A percentile compares a stretch with the other conserved stretches of the same genome.
These are phyloP conservation scores for Frankliniella fusca DNA, from an alignment of 2,888 invertebrate species.

Conservation along the genomic window DNA sequence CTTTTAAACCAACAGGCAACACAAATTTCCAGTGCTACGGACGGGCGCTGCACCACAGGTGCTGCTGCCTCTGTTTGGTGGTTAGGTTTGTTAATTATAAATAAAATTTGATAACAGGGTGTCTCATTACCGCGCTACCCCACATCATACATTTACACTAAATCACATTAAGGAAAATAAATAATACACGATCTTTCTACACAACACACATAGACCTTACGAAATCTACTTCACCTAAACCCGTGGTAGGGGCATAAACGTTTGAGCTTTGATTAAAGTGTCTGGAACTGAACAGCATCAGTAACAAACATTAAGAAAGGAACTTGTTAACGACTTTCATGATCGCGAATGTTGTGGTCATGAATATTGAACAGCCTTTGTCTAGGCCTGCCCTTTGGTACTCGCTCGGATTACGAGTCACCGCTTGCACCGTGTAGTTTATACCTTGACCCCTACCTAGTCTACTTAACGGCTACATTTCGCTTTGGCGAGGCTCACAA, in stretches of 20 bases:
- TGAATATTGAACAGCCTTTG: not conserved
- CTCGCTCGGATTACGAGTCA: not conserved
- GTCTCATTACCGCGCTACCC: not conserved
- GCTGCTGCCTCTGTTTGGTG: too few relatives aligned
- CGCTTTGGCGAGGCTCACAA: too few relatives aligned
- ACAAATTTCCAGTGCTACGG: constrained; percentile 8
- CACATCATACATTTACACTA: constrained; percentile 4
- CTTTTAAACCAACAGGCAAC: not conserved
- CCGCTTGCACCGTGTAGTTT: too few relatives aligned
- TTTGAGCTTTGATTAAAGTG: not conserved
- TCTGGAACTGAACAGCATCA: not conserved
- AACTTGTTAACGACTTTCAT: constrained; percentile 4
- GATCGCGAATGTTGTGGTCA: not conserved
- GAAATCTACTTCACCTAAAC: not conserved
- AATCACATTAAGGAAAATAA: constrained; percentile 13
- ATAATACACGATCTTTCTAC: constrained; percentile 15
- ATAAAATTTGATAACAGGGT: not conserved
- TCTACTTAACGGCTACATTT: too few relatives aligned
- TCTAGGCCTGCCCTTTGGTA: not conserved
- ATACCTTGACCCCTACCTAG: too few relatives aligned
- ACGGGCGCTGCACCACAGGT: not conserved
- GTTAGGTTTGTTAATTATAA: not conserved
- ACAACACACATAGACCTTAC: not conserved
- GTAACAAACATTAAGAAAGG: constrained; percentile 12
- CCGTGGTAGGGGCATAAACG: not conserved